These are phyloP conservation scores for Seira musarum DNA, from an alignment of 2,888 invertebrate species.

Conservation along the genomic window DNA sequence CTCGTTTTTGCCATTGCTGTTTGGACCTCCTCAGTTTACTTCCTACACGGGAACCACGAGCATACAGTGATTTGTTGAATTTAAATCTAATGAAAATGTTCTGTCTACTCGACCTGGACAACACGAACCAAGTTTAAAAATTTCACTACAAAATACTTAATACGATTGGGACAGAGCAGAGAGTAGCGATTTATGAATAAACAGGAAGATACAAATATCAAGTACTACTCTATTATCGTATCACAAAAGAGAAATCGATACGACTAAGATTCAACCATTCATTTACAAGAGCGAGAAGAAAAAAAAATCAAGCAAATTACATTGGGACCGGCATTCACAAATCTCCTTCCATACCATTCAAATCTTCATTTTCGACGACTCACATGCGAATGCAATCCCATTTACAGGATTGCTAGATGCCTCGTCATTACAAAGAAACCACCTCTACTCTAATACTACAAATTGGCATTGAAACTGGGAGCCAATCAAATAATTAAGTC, in stretches of 20 bases:
- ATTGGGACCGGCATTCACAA: neutral
- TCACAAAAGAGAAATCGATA: constrained; percentile 25
- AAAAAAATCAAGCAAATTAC: constrained; percentile 21
- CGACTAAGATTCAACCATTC: constrained; percentile 3
- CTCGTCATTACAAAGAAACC: no score
- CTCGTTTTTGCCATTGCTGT: constrained; percentile 53
- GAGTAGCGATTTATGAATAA: neutral
- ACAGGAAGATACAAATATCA: constrained; percentile 8
- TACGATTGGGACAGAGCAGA: neutral
- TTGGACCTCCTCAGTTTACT: constrained; percentile 62
- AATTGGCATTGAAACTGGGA: no score
- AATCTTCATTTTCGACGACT: constrained; percentile 9
- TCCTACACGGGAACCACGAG: constrained; percentile 54
- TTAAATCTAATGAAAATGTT: neutral
- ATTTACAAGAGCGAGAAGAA: no score
- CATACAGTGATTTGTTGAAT: constrained; percentile 7
- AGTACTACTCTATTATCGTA: constrained; percentile 26
- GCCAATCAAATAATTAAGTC: no score
- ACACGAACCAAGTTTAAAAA: constrained; percentile 32
- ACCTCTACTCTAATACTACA: no score
- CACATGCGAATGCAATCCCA: constrained; percentile 13
- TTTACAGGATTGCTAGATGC: no score
- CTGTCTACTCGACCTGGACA: neutral
- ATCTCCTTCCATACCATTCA: constrained; percentile 1
- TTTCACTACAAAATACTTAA: constrained; percentile 43